phyloP scores from a whole-genome alignment of 2,113 vertebrate species.

The Zootoca vivipara region DNA sequence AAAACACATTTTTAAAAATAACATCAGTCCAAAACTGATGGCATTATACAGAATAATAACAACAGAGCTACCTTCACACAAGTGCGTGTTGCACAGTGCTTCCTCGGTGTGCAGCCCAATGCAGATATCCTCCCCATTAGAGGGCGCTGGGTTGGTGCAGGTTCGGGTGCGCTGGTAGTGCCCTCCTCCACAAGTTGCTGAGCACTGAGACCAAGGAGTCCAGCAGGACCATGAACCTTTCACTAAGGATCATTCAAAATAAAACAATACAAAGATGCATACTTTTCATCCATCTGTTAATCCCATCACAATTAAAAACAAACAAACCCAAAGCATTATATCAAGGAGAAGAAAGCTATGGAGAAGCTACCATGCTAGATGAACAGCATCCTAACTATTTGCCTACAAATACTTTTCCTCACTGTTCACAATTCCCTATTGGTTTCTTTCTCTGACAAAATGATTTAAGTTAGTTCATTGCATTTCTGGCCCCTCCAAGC shows the following conservation, averaged over 20 bases:
- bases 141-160: constrained; percentile 86
- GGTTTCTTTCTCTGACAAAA: not conserved
- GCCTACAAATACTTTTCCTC: not conserved
- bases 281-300: not conserved
- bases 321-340: not conserved
- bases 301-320: not conserved
- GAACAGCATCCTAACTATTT: not conserved
- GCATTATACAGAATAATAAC: not conserved
- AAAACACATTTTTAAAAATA: not conserved
- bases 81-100: constrained; percentile 92
- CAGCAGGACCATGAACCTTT: constrained; percentile 96
- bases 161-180: constrained; percentile 95
- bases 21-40: not conserved
- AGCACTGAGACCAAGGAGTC: constrained; percentile 96
- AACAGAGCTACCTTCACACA: constrained; percentile 87
- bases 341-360: not conserved
- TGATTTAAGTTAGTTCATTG: not conserved
- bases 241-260: constrained; percentile 75
- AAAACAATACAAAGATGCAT: constrained; percentile 26
- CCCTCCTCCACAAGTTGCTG: constrained; percentile 92
- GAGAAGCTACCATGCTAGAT: not conserved
- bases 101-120: constrained; percentile 97
- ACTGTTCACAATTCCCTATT: no score
- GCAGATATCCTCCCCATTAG: constrained; percentile 92
- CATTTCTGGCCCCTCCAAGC: not conserved